Evolutionary conservation across 2,113 vertebrate genomes (phyloP), one percentile per base, ranked within the genome.

Genomic region (Chloroceryle aenea): DNA sequence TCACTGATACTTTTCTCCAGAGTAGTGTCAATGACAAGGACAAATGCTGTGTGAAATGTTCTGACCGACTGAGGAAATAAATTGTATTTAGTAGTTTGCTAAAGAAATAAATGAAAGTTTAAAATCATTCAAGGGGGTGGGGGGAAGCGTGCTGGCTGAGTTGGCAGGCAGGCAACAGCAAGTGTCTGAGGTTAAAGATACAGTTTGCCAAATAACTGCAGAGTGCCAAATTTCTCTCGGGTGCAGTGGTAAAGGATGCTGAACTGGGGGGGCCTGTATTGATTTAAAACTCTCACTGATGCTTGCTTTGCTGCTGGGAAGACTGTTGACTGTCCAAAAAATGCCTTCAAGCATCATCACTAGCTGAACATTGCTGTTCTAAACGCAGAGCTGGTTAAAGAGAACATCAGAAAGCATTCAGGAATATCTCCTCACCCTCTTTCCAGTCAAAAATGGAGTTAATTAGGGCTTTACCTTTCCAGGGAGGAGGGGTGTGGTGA

Each of bases 31-130:
- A 83, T 83, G 72, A 55, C 53, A 77, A 82, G 58, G 79, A 56
- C 32, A 69, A 81, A 94, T 64, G 63, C 0, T 0, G 1, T 19
- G 29, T 84, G 76, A 96, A 94, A 94, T 75, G 68, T 89, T 94
- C 79, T 22, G 83, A 95, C 83, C 47, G 4, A 63, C n/a, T 81
- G 34, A 78, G 32, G 32, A 83, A 91, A 93, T 4, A 71, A 81
- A 71, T 10, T 30, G 10, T 45, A 21, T 50, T 79, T 36, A 52
- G 14, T 29, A 66, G 8, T 16, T 40, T 58, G 66, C 50, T 67
- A 1, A 71, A 68, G 10, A 80, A 83, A 83, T 23, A 88, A 87
- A 50, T 3, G 1, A 12, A 69, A 53, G 17, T 6, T 64, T 38
- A 43, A 79, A 56, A n/a, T 32, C 15, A 36, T 16, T 7, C 12